phyloP scores from a whole-genome alignment of 2,113 vertebrate species.

The Sakesphorus luctuosus region DNA sequence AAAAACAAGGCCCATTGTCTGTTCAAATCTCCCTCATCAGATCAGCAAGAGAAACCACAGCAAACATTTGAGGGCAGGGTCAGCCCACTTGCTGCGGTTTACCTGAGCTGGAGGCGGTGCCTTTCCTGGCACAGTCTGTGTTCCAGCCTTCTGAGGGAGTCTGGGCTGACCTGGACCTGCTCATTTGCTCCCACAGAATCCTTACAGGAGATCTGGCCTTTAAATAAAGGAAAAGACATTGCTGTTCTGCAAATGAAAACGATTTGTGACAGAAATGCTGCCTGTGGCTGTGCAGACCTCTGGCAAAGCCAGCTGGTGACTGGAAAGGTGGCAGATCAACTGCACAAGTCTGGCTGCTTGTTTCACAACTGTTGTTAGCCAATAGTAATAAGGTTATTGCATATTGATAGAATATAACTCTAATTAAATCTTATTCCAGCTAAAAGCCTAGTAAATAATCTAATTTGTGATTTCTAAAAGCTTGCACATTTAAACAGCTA shows the following conservation, averaged over 20 bases:
- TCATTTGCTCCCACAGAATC: not conserved
- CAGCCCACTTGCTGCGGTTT: not conserved
- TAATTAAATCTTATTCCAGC: slow-evolving; percentile 8
- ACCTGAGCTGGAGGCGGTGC: not conserved
- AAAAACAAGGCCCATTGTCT: not conserved
- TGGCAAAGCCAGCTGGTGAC: slow-evolving; percentile 18
- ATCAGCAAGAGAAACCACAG: slow-evolving; percentile 45
- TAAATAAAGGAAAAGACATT: not conserved
- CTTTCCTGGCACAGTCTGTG: not conserved
- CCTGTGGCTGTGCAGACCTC: not conserved
- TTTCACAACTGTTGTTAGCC: slow-evolving; percentile 11
- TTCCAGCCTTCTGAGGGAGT: not conserved
- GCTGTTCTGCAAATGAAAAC: not conserved
- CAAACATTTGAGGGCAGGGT: not conserved
- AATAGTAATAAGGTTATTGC: not conserved
- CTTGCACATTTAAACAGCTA: not conserved
- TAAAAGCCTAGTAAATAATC: not conserved
- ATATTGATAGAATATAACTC: not conserved
- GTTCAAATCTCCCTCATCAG: not conserved
- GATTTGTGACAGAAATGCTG: not conserved
- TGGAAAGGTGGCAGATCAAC: slow-evolving; percentile 7
- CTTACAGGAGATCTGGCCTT: not conserved
- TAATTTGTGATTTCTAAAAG: slow-evolving; percentile 8
- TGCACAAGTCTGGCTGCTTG: not conserved
- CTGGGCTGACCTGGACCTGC: not conserved